Evolutionary conservation across 2,888 invertebrate species (phyloP).

Genomic region (Psylliodes chrysocephalus): DNA sequence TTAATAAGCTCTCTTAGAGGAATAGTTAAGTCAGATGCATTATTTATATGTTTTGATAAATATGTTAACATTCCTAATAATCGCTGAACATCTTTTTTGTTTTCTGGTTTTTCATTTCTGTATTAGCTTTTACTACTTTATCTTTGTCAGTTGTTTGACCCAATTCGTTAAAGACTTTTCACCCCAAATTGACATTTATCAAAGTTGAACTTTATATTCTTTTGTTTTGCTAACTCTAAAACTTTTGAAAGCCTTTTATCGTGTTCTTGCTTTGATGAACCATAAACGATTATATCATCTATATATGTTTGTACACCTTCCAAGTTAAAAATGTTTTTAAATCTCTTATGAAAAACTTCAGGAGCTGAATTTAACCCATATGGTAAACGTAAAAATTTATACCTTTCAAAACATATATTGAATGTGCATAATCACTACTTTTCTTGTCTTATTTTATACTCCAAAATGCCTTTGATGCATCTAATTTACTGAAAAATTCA

Average conservation of each 20-base stretch:
- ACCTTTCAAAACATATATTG: slow-evolving; percentile 2
- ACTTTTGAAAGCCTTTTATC: background rate
- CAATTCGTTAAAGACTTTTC: background rate
- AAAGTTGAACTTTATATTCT: background rate
- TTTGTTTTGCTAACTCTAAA: background rate
- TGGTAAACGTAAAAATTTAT: background rate
- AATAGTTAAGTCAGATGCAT: background rate
- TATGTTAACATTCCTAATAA: background rate
- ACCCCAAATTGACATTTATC: background rate
- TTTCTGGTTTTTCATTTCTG: slow-evolving; percentile 7
- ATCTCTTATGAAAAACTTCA: slow-evolving; percentile 7
- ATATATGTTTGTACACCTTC: slow-evolving; percentile 1
- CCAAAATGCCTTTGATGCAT: no score
- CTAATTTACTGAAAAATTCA: background rate
- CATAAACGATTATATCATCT: no score
- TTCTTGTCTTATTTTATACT: background rate
- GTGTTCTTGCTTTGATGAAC: no score
- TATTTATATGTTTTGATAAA: background rate
- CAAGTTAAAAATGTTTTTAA: no score
- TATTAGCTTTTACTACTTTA: slow-evolving; percentile 1
- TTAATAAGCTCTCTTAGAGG: background rate
- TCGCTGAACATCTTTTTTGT: background rate
- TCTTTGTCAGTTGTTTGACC: background rate
- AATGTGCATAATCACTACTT: slow-evolving; percentile 9
- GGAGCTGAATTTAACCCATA: background rate